Evolutionary conservation across 2,113 vertebrate species (phyloP).

Genomic region (Daphoenositta chrysoptera): DNA sequence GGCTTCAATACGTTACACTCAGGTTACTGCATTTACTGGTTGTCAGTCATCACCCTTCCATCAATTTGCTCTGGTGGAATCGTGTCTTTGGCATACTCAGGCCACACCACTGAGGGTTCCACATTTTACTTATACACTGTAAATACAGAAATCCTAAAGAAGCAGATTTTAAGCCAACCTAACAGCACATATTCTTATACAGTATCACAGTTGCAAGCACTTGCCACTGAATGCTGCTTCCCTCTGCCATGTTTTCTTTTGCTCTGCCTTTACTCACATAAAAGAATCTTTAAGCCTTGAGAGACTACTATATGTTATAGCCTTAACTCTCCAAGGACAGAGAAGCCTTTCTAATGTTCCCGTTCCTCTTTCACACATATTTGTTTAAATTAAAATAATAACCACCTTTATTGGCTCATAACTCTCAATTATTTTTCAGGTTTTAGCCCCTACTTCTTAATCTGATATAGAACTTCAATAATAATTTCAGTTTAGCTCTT

Average conservation of each 20-base stretch:
- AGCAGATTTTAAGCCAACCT: background rate
- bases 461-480: accelerated
- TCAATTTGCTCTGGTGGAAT: background rate
- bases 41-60: background rate
- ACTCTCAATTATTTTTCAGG: accelerated
- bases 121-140: accelerated
- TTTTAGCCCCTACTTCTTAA: background rate
- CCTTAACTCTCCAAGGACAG: too few relatives aligned
- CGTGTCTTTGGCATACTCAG: background rate
- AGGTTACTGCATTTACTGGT: background rate
- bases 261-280: background rate
- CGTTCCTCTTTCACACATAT: accelerated
- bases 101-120: background rate
- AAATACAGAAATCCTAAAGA: background rate
- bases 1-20: accelerated
- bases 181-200: background rate
- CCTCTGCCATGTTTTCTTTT: background rate
- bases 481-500: accelerated
- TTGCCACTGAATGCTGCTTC: background rate
- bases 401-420: accelerated
- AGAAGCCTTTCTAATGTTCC: background rate
- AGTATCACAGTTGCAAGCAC: too few relatives aligned
- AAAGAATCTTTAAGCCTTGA: background rate
- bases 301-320: accelerated
- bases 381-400: background rate